Evolutionary conservation across 2,888 invertebrate species (phyloP), one percentile per base, ranked within the genome.

Genomic region (Ectobius pallidus): DNA sequence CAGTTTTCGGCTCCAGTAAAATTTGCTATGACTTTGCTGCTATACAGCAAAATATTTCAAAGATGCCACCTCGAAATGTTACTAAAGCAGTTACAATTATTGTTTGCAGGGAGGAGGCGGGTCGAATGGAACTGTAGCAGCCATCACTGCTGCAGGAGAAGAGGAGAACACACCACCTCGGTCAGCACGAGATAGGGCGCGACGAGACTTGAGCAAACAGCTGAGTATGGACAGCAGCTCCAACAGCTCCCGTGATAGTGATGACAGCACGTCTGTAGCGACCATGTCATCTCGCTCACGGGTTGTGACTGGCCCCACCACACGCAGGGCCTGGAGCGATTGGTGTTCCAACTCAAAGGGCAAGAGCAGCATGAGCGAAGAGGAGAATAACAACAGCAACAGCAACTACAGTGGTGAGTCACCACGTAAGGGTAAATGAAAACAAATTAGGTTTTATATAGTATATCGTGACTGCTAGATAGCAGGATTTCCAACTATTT

Each of bases 261-360:
- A 80, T 78, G 73, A 78, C 77, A 67, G 76, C 76, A 49, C 70
- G 3, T 44, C 71, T 11, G 69, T 62, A 77, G 76, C 63, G 70
- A 75, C 79, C 27, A 77, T 79, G 25, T 78, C 78, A 14, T 77
- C 80, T 55, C 82, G 81, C 70, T 81, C 80, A 71, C 83, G 83
- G 75, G 83, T 84, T 67, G 84, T 85, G 75, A 87, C 85, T 78
- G 90, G 90, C 11, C 90, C 91, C 2, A 92, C 92, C 27, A 92
- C 92, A 7, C 85, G 92, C 22, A 86, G 90, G 77, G 91, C 91
- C 62, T 93, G 92, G 92, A 90, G 90, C 3, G 91, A 92, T 80
- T 91, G 89, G 87, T 89, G 88, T 80, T 85, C 84, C 65, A 87
- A 87, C 32, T 87, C 68, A 68, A 65, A 65, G 25, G 87, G 86